Conservation (phyloP, 2,888 invertebrate genomes). For the Theristus sp. region DNA sequence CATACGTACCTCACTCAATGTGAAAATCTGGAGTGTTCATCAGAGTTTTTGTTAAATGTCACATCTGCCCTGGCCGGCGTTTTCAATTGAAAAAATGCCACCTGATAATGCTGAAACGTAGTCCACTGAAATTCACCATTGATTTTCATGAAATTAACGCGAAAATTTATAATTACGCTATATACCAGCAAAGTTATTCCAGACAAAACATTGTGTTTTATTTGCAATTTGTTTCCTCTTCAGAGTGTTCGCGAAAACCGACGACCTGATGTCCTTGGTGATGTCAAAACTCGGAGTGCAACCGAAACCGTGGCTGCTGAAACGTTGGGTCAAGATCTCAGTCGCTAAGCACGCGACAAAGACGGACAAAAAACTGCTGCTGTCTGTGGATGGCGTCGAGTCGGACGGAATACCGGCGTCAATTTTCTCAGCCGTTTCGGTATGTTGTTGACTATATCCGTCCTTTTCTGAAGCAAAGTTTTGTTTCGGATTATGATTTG, state of each 20-base stretch:
- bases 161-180: no score
- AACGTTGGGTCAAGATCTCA: not conserved
- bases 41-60: not conserved
- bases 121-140: no score
- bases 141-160: no score
- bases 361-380: not conserved
- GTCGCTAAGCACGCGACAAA: no score
- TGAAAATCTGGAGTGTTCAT: no score
- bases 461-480: not conserved
- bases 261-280: slow-evolving; percentile 62
- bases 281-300: slow-evolving; percentile 54
- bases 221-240: not conserved
- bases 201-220: not conserved
- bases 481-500: not conserved
- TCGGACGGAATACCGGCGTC: slow-evolving; percentile 5
- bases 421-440: not conserved
- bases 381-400: slow-evolving; percentile 1
- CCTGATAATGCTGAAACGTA: no score
- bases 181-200: no score
- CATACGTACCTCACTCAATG: no score
- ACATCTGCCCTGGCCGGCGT: not conserved
- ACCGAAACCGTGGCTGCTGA: slow-evolving; percentile 36
- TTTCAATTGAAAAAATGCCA: no score
- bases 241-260: slow-evolving; percentile 44
- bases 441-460: no score